Evolutionary conservation across 2,113 vertebrate genomes (phyloP).

Genomic region (Pollimyrus isidori): DNA sequence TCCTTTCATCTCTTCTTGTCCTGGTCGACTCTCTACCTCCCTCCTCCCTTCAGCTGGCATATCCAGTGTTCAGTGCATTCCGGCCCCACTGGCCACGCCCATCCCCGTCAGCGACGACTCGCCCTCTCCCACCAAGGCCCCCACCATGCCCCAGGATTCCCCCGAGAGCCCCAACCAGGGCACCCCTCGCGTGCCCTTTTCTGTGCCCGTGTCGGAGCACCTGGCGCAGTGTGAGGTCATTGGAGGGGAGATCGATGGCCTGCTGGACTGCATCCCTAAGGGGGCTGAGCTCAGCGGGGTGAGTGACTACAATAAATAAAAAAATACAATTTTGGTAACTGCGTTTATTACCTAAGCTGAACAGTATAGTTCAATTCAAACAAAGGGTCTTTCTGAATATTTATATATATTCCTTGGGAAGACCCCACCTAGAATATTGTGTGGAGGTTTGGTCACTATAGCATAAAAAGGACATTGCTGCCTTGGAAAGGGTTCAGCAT

Average conservation of each 20-base stretch:
- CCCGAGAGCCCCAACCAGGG: conserved; percentile 65
- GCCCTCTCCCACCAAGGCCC: conserved; percentile 50
- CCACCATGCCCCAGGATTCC: conserved; percentile 48
- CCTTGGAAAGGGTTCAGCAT: too few species aligned
- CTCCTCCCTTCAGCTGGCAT: conserved; percentile 39
- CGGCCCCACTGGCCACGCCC: conserved; percentile 65
- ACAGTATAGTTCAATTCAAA: not conserved
- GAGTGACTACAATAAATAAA: conserved; percentile 33
- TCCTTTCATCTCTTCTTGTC: not conserved
- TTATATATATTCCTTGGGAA: too few species aligned
- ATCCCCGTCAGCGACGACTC: conserved; percentile 68
- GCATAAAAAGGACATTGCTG: too few species aligned
- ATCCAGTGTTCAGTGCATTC: conserved; percentile 67
- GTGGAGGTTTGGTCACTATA: too few species aligned
- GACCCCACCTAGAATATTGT: too few species aligned
- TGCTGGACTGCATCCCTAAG: conserved; percentile 79
- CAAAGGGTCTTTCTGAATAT: not conserved
- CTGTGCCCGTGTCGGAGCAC: conserved; percentile 75
- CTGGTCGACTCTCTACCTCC: not conserved
- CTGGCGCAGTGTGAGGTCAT: conserved; percentile 83
- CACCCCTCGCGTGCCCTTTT: conserved; percentile 60
- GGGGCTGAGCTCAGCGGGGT: conserved; percentile 73
- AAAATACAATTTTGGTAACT: not conserved
- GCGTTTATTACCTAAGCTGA: not conserved
- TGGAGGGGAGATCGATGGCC: conserved; percentile 77